These are phyloP conservation scores for Caenorhabditis sp. DNA, from an alignment of 2,888 invertebrate species.

Conservation along the genomic window DNA sequence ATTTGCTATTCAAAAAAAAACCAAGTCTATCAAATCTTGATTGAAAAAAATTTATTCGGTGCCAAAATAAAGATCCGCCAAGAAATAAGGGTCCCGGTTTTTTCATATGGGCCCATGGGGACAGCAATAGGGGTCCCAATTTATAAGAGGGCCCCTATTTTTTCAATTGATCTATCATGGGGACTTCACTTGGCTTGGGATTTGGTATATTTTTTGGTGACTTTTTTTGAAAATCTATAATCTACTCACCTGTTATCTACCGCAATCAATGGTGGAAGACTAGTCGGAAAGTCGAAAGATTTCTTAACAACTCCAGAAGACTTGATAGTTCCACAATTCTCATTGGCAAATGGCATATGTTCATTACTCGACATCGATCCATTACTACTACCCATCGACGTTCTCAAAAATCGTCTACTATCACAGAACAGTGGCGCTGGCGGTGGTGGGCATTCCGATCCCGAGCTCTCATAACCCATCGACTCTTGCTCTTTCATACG, in stretches of 20 bases:
- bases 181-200: too few species aligned
- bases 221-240: too few species aligned
- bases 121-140: too few species aligned
- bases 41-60: too few species aligned
- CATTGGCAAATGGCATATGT: conserved; percentile 88
- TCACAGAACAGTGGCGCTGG: conserved; percentile 66
- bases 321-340: conserved; percentile 92
- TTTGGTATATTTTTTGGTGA: too few species aligned
- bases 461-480: conserved; percentile 12
- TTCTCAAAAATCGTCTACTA: background rate
- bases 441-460: conserved; percentile 69
- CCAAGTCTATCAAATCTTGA: too few species aligned
- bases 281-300: conserved; percentile 1
- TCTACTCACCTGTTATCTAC: background rate
- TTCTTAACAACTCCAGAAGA: background rate
- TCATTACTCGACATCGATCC: conserved; percentile 26
- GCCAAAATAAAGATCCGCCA: too few species aligned
- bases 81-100: too few species aligned
- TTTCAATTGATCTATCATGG: too few species aligned
- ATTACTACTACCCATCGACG: background rate
- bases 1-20: too few species aligned
- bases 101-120: too few species aligned
- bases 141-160: too few species aligned
- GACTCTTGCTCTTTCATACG: conserved; percentile 56
- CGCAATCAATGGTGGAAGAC: background rate